These are phyloP conservation scores for Macropis europaea DNA, from an alignment of 2,888 invertebrate species.

Conservation along the genomic window DNA sequence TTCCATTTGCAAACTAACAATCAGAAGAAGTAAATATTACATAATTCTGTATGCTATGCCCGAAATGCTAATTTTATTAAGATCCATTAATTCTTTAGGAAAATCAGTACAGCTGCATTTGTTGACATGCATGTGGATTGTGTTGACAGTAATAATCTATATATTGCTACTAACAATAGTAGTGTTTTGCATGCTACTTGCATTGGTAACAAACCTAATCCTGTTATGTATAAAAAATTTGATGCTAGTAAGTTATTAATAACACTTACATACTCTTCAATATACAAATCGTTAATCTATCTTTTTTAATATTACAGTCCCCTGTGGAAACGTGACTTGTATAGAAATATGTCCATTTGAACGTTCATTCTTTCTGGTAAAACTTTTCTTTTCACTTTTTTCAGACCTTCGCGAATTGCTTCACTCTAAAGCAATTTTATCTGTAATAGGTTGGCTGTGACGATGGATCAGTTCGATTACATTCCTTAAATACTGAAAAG, in stretches of 20 bases:
- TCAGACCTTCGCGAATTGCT: background rate
- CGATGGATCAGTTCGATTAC: slow-evolving; percentile 81
- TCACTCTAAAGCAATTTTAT: background rate
- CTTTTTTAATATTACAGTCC: slow-evolving; percentile 60
- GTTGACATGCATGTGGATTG: slow-evolving; percentile 79
- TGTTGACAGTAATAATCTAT: slow-evolving; percentile 79
- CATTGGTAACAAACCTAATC: slow-evolving; percentile 71
- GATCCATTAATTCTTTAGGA: slow-evolving; percentile 12
- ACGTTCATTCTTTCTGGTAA: slow-evolving; percentile 80
- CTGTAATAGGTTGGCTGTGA: slow-evolving; percentile 79
- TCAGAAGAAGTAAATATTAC: slow-evolving; percentile 50
- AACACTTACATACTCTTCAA: background rate
- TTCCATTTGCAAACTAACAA: slow-evolving; percentile 60
- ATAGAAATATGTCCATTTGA: slow-evolving; percentile 81
- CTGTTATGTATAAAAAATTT: slow-evolving; percentile 66
- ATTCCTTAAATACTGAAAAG: slow-evolving; percentile 78
- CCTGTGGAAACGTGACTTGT: slow-evolving; percentile 77
- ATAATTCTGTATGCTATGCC: background rate
- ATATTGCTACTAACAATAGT: slow-evolving; percentile 80
- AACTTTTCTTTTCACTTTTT: slow-evolving; percentile 15
- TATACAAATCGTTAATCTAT: slow-evolving; percentile 7
- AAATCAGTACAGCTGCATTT: slow-evolving; percentile 57
- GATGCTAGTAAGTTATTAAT: slow-evolving; percentile 64
- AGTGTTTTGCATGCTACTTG: slow-evolving; percentile 78
- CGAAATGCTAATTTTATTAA: background rate